phyloP scores from a whole-genome alignment of 1,140 invertebrate species.

The Dreissena polymorpha region DNA sequence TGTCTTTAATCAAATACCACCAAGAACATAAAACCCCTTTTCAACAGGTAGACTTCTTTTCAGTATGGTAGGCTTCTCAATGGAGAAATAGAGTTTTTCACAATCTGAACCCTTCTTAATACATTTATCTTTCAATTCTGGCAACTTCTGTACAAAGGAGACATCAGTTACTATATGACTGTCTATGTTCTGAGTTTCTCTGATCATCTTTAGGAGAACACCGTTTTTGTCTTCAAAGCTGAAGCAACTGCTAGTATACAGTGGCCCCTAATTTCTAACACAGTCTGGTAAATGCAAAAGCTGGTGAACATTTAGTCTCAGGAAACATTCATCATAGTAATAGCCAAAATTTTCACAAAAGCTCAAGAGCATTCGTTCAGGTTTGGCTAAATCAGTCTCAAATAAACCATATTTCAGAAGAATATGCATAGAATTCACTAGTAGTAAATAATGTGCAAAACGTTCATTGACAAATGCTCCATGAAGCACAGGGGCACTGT shows the following conservation, averaged over 20 bases:
- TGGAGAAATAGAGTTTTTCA: conserved; percentile 14
- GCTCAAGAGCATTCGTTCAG: conserved; percentile 18
- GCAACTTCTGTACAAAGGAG: conserved; percentile 49
- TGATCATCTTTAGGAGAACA: conserved; percentile 42
- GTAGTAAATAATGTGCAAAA: neutral
- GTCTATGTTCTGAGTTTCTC: conserved; percentile 55
- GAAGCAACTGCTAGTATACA: conserved; percentile 58
- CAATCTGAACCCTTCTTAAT: conserved; percentile 9
- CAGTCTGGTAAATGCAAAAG: conserved; percentile 44
- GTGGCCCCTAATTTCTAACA: conserved; percentile 53
- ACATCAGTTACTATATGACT: conserved; percentile 52
- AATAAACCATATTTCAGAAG: conserved; percentile 18
- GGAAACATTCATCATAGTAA: no score
- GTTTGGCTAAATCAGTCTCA: neutral
- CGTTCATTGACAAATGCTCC: neutral
- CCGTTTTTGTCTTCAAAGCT: conserved; percentile 59
- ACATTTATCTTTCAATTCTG: conserved; percentile 30
- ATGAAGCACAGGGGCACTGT: conserved; percentile 12
- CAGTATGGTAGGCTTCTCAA: neutral
- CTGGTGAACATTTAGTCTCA: no score
- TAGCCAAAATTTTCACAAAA: no score
- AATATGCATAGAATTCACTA: conserved; percentile 31
- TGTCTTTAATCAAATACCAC: conserved; percentile 12
- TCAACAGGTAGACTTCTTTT: conserved; percentile 7
- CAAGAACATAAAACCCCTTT: conserved; percentile 24